A percentile compares a stretch with the other conserved stretches of the same genome.
phyloP scores from a whole-genome alignment of 2,113 vertebrate genomes.

The Festucalex cinctus region DNA sequence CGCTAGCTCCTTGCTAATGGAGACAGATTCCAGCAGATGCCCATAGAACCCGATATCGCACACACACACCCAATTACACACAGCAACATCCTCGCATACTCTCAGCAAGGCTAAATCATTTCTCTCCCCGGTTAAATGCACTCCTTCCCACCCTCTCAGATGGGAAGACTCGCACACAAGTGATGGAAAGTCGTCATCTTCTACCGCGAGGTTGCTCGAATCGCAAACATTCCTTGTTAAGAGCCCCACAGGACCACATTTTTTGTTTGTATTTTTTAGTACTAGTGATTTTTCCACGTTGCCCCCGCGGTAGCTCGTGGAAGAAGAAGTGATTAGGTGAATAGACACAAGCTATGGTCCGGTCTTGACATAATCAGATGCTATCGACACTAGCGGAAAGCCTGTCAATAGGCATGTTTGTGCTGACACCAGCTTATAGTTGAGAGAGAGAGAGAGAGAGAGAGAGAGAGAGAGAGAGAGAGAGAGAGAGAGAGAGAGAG shows the following conservation, averaged over 20 bases:
- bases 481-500: slow-evolving; percentile 7
- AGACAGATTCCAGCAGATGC: slow-evolving; percentile 51
- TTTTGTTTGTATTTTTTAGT: slow-evolving; percentile 10
- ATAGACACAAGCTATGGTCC: slow-evolving; percentile 51
- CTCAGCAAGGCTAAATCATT: slow-evolving; percentile 45
- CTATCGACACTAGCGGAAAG: slow-evolving; percentile 59
- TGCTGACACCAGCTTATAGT: slow-evolving; percentile 56
- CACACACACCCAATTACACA: neutral
- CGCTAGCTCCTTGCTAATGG: slow-evolving; percentile 59
- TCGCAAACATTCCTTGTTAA: slow-evolving; percentile 57
- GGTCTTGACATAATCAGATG: slow-evolving; percentile 61
- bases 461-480: slow-evolving; percentile 18
- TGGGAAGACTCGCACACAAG: slow-evolving; percentile 52
- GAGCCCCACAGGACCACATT: slow-evolving; percentile 32
- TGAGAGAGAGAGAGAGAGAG: slow-evolving; percentile 22
- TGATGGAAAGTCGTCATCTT: slow-evolving; percentile 60
- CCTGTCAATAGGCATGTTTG: slow-evolving; percentile 62
- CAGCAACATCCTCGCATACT: slow-evolving; percentile 17
- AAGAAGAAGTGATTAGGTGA: slow-evolving; percentile 38
- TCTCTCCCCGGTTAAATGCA: slow-evolving; percentile 58
- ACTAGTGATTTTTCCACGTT: slow-evolving; percentile 1
- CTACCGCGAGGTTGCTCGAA: slow-evolving; percentile 52
- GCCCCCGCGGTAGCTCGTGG: slow-evolving; percentile 41
- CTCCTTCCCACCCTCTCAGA: neutral
- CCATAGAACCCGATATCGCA: neutral